Base-by-base conservation (phyloP, 2,113 vertebrate genomes). In the Myotis davidii region DNA sequence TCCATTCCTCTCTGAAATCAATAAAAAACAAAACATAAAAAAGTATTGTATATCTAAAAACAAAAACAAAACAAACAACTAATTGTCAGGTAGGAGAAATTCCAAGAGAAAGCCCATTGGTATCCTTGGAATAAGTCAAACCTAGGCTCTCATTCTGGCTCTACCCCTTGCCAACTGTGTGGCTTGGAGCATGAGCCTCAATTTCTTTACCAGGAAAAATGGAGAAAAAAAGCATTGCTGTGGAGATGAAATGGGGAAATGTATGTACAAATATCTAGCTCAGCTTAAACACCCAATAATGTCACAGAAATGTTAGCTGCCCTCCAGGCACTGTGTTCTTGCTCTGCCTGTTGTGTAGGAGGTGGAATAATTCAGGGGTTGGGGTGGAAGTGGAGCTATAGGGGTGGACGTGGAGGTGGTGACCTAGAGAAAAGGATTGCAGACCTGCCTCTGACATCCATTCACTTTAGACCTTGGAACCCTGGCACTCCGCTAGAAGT, bases 181-280 rank as follows among this genome's bases (percentile, higher is more conserved):
- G 59, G 74, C 37, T 50, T 18, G 20, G 81, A 42, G 4, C 32
- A 14, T 54, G 54, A 82, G 25, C 27, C n/a, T 93, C 52, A n/a
- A 64, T 70, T 88, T 88, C 59, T 70, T 88, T 50, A 70, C 79
- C 21, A 73, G 90, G 79, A 73, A 94, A 67, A 93, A 91, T 7
- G 65, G 42, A 79, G 23, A 39, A 78, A 45, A 73, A n/a, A 48
- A 77, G 72, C 32, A 50, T 32, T 86, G 64, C 52, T 73, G 12
- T 61, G 45, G 86, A 67, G 56, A 91, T 67, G 79, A 76, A 52
- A 61, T 20, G 34, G 64, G 64, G 82, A 95, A 65, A 52, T 42
- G 17, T 42, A 50, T 17, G 78, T 29, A 59, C 34, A 45, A 59
- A 52, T 70, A 52, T 72, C 32, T 32, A 86, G 83, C 50, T 91